Conservation (phyloP, 1,140 invertebrate genomes). For the Drosophila sproati region DNA sequence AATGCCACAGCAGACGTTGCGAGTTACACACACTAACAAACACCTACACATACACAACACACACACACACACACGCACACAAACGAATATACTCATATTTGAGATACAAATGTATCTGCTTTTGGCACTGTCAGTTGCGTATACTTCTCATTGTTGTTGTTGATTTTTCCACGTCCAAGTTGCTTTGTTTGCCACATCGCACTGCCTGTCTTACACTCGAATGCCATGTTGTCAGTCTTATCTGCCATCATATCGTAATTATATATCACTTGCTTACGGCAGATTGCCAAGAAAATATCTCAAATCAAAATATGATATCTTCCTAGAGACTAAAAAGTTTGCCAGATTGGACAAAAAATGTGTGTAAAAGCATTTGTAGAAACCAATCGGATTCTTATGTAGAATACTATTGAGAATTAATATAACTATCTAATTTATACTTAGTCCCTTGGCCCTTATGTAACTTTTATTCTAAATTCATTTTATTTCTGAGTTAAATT, state of each 20-base stretch:
- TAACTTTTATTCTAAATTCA: too few relatives aligned
- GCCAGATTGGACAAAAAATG: too few relatives aligned
- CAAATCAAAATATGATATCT: neutral
- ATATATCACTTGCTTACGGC: neutral
- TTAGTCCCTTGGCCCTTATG: too few relatives aligned
- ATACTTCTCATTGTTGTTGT: conserved; percentile 45
- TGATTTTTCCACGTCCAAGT: conserved; percentile 53
- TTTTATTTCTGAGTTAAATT: too few relatives aligned
- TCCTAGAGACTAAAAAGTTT: neutral
- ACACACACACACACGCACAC: conserved; percentile 37
- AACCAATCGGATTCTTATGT: too few relatives aligned
- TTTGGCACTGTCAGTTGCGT: conserved; percentile 53
- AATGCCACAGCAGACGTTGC: conserved; percentile 68
- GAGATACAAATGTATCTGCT: conserved; percentile 68
- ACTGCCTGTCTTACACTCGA: conserved; percentile 39
- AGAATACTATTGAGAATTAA: too few relatives aligned
- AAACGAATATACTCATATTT: conserved; percentile 23
- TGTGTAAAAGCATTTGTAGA: too few relatives aligned
- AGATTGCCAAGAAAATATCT: neutral
- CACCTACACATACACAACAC: neutral
- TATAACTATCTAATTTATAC: too few relatives aligned
- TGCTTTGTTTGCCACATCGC: conserved; percentile 34
- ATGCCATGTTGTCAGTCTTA: conserved; percentile 15
- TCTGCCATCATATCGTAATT: conserved; percentile 13
- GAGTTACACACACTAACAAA: conserved; percentile 26